Evolutionary conservation across 2,113 vertebrate genomes (phyloP).

Genomic region (Nycticryphes semicollaris): DNA sequence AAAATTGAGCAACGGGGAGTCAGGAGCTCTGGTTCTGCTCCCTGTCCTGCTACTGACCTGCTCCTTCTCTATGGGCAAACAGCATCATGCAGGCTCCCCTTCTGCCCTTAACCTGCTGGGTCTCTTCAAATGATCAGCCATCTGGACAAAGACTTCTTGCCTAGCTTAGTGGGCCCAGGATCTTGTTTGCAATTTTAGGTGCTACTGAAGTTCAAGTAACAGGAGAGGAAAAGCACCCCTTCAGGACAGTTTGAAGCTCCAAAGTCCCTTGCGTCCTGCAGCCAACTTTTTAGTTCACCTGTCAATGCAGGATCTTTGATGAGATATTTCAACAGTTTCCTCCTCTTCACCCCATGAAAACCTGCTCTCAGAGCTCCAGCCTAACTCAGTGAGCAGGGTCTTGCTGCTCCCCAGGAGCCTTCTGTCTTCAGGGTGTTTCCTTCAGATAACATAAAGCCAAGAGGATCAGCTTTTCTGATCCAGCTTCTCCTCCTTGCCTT

Average conservation of each 20-base stretch:
- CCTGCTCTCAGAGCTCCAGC: background rate
- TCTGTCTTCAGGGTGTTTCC: background rate
- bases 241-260: background rate
- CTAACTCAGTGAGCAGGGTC: background rate
- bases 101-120: background rate
- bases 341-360: background rate
- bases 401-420: background rate
- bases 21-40: background rate
- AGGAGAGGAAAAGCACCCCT: background rate
- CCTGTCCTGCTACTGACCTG: background rate
- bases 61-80: background rate
- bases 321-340: background rate
- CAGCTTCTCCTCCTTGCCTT: constrained; percentile 28
- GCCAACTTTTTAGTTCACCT: background rate
- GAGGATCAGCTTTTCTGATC: background rate
- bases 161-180: background rate
- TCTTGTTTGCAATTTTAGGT: background rate
- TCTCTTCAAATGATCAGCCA: background rate
- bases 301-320: background rate
- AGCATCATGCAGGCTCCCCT: background rate
- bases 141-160: background rate
- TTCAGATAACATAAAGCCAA: background rate
- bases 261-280: background rate
- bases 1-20: background rate
- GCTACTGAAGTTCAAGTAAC: background rate